Conservation (phyloP, 2,113 vertebrate genomes). For the Arenaria interpres region DNA sequence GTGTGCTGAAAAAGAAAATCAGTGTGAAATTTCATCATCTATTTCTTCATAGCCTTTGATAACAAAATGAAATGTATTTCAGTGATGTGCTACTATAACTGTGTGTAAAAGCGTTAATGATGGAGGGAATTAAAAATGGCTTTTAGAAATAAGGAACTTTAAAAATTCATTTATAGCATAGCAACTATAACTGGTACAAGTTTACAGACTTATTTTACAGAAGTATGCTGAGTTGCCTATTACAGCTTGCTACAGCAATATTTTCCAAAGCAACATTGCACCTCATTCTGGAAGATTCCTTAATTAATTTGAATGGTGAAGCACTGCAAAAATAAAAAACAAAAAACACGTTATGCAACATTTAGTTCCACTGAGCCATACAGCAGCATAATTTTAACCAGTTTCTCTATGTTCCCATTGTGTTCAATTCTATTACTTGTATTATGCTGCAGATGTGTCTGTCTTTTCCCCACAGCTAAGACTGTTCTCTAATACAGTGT, state of each 20-base stretch:
- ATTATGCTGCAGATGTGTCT: constrained; percentile 54
- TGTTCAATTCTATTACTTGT: constrained; percentile 50
- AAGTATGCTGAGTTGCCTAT: not conserved
- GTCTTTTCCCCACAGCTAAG: constrained; percentile 56
- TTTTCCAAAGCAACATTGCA: constrained; percentile 27
- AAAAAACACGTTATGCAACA: constrained; percentile 51
- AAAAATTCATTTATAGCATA: not conserved
- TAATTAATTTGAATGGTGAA: constrained; percentile 64
- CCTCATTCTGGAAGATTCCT: constrained; percentile 50
- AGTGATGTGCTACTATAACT: not conserved
- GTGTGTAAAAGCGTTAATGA: not conserved
- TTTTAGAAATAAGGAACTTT: not conserved
- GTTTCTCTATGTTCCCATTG: constrained; percentile 43
- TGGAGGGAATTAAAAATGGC: not conserved
- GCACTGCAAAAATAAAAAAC: constrained; percentile 40
- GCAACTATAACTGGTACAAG: not conserved
- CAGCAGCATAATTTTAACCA: constrained; percentile 50
- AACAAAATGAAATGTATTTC: not conserved
- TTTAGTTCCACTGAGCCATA: constrained; percentile 59
- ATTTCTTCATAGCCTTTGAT: not conserved
- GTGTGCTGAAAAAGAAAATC: not conserved
- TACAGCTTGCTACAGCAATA: not conserved
- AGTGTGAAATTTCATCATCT: not conserved
- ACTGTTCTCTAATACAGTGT: constrained; percentile 27
- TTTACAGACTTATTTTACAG: not conserved